Evolutionary conservation across 2,888 invertebrate genomes (phyloP).

Genomic region (Lingula anatina): DNA sequence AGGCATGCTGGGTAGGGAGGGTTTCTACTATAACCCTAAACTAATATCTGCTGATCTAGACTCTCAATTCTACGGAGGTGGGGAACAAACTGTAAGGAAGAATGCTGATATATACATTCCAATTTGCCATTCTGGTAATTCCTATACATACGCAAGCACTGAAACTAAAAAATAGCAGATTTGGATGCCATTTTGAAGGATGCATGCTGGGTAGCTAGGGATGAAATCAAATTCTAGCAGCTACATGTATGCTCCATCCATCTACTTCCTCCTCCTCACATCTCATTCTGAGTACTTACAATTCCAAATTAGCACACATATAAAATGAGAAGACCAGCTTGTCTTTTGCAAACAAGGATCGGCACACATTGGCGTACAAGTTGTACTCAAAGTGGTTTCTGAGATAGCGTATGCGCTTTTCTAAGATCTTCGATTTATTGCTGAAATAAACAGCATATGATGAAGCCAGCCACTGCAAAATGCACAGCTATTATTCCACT

Average conservation of each 20-base stretch:
- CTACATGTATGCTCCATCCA: too few relatives aligned
- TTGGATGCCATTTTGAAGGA: too few relatives aligned
- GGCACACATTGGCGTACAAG: conserved; percentile 83
- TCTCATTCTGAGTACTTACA: too few relatives aligned
- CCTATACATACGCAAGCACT: too few relatives aligned
- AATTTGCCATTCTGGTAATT: background rate
- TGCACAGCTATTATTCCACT: background rate
- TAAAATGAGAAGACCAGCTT: conserved; percentile 88
- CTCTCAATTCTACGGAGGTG: too few relatives aligned
- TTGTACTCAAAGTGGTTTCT: conserved; percentile 81
- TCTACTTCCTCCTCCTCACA: too few relatives aligned
- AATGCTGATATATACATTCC: background rate
- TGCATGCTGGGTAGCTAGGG: too few relatives aligned
- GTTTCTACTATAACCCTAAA: too few relatives aligned
- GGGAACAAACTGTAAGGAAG: background rate
- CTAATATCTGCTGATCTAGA: too few relatives aligned
- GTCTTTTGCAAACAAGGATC: conserved; percentile 92
- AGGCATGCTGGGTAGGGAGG: background rate
- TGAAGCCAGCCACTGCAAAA: background rate
- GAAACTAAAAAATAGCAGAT: too few relatives aligned
- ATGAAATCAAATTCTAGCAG: too few relatives aligned
- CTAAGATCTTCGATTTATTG: conserved; percentile 67
- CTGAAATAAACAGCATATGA: conserved; percentile 47
- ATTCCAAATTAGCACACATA: conserved; percentile 60
- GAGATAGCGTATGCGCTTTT: conserved; percentile 68